phyloP scores from a whole-genome alignment of 1,140 invertebrate genomes.

The Tetragonula clypearis region DNA sequence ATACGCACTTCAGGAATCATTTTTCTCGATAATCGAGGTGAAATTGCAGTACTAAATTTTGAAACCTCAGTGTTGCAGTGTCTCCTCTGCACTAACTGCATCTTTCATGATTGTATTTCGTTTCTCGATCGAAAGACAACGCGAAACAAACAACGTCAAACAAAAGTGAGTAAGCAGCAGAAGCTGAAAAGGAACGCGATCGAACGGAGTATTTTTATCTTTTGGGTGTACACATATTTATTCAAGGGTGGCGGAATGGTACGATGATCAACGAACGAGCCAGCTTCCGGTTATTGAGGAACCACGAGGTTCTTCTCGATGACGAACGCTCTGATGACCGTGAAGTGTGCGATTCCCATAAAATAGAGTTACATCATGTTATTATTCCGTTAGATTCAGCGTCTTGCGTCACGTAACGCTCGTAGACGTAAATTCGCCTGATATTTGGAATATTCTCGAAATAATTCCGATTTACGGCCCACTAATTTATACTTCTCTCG shows the following conservation, averaged over 20 bases:
- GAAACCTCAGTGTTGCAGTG: too few relatives aligned
- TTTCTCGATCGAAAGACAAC: neutral
- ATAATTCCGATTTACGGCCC: neutral
- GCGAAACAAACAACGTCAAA: neutral
- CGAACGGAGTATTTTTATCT: constrained; percentile 50
- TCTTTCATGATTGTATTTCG: too few relatives aligned
- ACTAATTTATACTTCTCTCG: neutral
- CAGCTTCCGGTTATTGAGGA: neutral
- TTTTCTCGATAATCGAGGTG: too few relatives aligned
- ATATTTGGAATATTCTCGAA: neutral
- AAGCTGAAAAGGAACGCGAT: neutral
- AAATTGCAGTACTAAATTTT: too few relatives aligned
- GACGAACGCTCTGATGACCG: neutral
- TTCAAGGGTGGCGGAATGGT: constrained; percentile 1
- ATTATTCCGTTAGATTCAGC: neutral
- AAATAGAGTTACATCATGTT: constrained; percentile 5
- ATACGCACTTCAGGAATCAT: too few relatives aligned
- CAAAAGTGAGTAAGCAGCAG: neutral
- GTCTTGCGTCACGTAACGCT: constrained; percentile 6
- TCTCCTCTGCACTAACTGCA: too few relatives aligned
- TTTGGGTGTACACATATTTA: neutral
- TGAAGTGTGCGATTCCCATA: neutral
- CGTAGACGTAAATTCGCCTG: neutral
- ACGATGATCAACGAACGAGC: constrained; percentile 41
- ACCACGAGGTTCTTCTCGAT: neutral